Conservation (phyloP, 1,140 invertebrate genomes). For the Psix sp. region DNA sequence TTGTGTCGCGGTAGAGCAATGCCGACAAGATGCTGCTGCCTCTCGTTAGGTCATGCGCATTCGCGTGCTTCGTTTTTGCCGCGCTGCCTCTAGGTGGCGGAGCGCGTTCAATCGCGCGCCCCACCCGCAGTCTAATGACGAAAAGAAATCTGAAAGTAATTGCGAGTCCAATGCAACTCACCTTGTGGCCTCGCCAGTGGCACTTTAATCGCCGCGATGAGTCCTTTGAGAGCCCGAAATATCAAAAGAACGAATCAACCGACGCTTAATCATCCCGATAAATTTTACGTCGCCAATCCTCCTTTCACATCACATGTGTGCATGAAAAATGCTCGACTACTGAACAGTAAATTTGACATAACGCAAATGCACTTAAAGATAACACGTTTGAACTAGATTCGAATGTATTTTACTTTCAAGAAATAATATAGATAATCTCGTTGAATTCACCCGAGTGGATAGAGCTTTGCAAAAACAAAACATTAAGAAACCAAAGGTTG, state of each 20-base stretch:
- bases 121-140: constrained; percentile 48
- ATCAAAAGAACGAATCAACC: constrained; percentile 45
- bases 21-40: constrained; percentile 68
- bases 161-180: constrained; percentile 29
- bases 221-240: constrained; percentile 50
- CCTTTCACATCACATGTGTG: constrained; percentile 39
- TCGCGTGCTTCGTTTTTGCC: constrained; percentile 35
- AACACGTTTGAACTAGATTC: too few relatives aligned
- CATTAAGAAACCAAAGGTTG: too few relatives aligned
- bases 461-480: too few relatives aligned
- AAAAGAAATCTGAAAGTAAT: constrained; percentile 60
- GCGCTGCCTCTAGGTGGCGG: constrained; percentile 21
- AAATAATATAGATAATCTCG: too few relatives aligned
- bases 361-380: constrained; percentile 22
- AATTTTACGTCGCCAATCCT: constrained; percentile 31
- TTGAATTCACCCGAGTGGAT: too few relatives aligned
- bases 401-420: too few relatives aligned
- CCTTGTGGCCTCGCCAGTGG: constrained; percentile 40
- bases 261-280: constrained; percentile 51
- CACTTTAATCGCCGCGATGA: constrained; percentile 49
- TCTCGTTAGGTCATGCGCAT: constrained; percentile 64
- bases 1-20: constrained; percentile 69
- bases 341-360: constrained; percentile 33
- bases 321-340: constrained; percentile 38
- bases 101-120: constrained; percentile 44